phyloP scores from a whole-genome alignment of 2,797 vertebrate genomes.

The Podarcis lilfordi region DNA sequence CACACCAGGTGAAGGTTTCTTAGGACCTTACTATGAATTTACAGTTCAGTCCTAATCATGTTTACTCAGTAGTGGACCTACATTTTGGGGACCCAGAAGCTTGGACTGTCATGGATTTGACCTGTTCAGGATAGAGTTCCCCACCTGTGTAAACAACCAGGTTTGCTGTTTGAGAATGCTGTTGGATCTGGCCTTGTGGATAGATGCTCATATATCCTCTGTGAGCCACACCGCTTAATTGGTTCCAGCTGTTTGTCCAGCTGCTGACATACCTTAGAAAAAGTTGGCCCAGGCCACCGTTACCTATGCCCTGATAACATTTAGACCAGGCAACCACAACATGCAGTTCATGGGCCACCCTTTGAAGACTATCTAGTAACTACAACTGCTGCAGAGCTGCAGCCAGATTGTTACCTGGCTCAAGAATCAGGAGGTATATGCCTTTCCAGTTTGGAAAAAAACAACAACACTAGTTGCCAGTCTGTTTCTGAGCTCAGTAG shows the following conservation, averaged over 20 bases:
- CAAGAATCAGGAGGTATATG: neutral
- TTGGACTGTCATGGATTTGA: too few relatives aligned
- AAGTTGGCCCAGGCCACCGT: neutral
- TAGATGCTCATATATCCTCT: neutral
- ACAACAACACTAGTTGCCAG: neutral
- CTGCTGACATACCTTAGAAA: neutral
- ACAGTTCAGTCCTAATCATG: neutral
- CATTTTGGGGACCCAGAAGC: too few relatives aligned
- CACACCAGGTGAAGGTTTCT: slow-evolving; percentile 61
- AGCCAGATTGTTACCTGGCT: neutral
- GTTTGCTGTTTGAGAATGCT: neutral
- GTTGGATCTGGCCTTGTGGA: neutral
- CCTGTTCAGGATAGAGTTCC: neutral
- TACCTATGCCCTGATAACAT: neutral
- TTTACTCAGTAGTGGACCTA: too few relatives aligned
- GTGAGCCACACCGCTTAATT: neutral
- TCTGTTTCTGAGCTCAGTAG: neutral
- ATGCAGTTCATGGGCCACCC: too few relatives aligned
- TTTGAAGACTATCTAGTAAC: neutral
- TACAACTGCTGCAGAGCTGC: neutral
- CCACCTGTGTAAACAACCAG: neutral
- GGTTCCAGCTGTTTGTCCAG: neutral
- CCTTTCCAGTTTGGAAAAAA: neutral
- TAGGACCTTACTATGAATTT: slow-evolving; percentile 49
- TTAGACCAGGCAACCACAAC: neutral